Evolutionary conservation across 2,888 invertebrate species (phyloP), one percentile per base, ranked within the genome.

Genomic region (Rhagonycha fulva): DNA sequence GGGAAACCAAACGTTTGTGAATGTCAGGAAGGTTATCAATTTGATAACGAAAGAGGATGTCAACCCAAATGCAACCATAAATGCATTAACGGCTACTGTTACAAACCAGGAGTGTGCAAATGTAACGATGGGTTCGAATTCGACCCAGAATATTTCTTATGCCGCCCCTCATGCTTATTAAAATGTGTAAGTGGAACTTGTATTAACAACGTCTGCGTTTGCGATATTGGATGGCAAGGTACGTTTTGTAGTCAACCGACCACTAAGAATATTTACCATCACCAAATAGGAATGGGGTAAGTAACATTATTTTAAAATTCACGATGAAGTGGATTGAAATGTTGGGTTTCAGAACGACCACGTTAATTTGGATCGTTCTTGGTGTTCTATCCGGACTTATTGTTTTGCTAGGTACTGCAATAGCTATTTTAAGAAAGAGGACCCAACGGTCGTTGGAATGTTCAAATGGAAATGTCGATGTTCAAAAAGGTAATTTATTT

Each of bases 171-270:
- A 23, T 85, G 85, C 68, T 60, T 61, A 7, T 74, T 75, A 63
- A 23, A 74, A 7, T 84, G 84, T 71, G 12, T 79, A 4, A 81
- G 87, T 72, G 87, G 88, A 10, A 74, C 76, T n/a, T 88, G 88
- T 73, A 81, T 81, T 0, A 82, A 82, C 0, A 84, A 86, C 19
- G 80, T 70, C 3, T 88, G 88, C 74, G 78, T 81, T 14, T 92
- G 92, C 79, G 89, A 90, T 73, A 78, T 87, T n/a, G 92, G 92
- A 62, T 91, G 82, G 1, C 71, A 84, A 82, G 74, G 84, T 80
- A 77, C 70, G 28, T 84, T 84, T 71, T 88, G 88, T 79, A 81
- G 86, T 68, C 87, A 26, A 66, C 2, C 87, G n/a, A n/a, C n/a
- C n/a, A 47, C 47, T 2, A 47, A 5, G 12, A 47, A n/a, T 7